Conservation (phyloP, 2,797 vertebrate species). For the Platalea minor region DNA sequence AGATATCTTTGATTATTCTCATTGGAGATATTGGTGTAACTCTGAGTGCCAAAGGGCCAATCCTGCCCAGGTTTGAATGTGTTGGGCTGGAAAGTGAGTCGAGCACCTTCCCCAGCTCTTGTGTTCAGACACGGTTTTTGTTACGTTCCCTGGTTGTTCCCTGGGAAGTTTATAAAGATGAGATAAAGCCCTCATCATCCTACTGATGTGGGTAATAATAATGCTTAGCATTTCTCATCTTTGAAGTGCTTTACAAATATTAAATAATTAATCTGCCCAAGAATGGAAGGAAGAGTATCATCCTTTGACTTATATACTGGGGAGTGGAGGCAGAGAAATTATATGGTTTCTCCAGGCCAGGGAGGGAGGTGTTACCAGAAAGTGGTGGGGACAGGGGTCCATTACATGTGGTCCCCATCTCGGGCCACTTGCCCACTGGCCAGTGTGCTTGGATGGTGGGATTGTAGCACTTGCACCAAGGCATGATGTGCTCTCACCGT, state of each 20-base stretch:
- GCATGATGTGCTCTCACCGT: neutral
- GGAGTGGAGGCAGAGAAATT: neutral
- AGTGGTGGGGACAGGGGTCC: accelerated
- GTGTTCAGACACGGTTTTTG: accelerated
- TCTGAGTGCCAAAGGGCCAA: neutral
- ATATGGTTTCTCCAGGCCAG: neutral
- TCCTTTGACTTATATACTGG: neutral
- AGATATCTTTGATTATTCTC: neutral
- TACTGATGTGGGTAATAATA: neutral
- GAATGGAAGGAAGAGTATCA: neutral
- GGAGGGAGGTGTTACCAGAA: neutral
- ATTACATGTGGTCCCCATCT: accelerated
- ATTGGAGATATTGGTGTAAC: neutral
- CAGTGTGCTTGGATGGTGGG: neutral
- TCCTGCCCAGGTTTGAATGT: neutral
- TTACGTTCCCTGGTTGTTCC: neutral
- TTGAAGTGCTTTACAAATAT: slow-evolving; percentile 36
- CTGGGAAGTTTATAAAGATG: neutral
- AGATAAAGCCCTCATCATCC: neutral
- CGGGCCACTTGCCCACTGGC: neutral
- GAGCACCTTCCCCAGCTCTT: neutral
- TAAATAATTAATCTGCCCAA: slow-evolving; percentile 9
- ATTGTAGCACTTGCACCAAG: too few relatives aligned
- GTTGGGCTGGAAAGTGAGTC: accelerated
- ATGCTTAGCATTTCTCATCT: neutral